phyloP scores from a whole-genome alignment of 2,113 vertebrate genomes.

The Orientallactaga bullata region DNA sequence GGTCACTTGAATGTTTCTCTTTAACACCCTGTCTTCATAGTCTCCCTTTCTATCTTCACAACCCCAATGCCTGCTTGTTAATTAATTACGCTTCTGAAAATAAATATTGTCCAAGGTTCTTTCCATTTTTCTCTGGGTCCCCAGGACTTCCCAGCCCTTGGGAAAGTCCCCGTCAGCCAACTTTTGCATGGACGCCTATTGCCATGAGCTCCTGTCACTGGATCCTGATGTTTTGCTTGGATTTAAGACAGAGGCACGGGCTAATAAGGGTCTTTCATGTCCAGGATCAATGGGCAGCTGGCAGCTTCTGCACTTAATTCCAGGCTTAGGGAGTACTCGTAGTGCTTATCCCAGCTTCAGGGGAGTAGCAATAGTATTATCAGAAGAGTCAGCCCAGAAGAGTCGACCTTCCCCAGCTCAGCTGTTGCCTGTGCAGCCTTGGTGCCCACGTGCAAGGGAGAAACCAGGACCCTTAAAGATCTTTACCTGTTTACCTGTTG shows the following conservation, averaged over 20 bases:
- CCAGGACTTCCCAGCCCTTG: neutral
- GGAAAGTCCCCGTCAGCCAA: neutral
- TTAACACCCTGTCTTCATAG: neutral
- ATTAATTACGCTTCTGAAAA: neutral
- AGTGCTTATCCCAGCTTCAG: slow-evolving; percentile 18
- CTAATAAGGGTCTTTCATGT: slow-evolving; percentile 74
- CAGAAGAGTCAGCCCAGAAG: no score
- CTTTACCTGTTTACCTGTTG: neutral
- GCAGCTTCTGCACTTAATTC: slow-evolving; percentile 53
- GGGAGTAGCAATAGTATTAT: neutral
- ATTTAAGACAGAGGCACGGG: slow-evolving; percentile 65
- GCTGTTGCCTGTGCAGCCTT: neutral
- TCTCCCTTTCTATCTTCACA: neutral
- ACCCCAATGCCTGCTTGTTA: neutral
- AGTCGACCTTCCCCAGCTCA: neutral
- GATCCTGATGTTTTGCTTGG: slow-evolving; percentile 66
- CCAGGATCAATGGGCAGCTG: slow-evolving; percentile 58
- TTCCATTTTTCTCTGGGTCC: neutral
- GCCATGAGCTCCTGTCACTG: slow-evolving; percentile 47
- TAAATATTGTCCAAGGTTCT: neutral
- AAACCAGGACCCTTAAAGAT: no score
- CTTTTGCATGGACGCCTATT: slow-evolving; percentile 44
- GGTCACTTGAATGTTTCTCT: neutral
- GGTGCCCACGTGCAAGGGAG: neutral
- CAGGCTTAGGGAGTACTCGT: slow-evolving; percentile 27